Percentiles rank a stretch among this genome's conserved stretches.
Conservation (phyloP, 2,797 vertebrate species). For the Ctenosaura bakeri region DNA sequence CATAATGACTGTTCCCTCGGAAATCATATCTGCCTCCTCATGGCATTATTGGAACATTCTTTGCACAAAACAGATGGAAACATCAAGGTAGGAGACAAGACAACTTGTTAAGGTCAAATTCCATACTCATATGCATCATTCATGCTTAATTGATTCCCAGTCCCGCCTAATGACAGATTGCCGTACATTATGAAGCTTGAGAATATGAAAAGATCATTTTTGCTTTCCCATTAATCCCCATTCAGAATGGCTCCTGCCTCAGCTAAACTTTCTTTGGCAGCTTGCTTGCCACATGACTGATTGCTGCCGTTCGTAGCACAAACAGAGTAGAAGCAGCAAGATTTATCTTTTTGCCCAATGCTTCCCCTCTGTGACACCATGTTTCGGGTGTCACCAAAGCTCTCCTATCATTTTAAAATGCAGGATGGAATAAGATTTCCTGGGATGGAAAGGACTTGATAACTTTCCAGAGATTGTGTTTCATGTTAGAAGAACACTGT, state of each 20-base stretch:
- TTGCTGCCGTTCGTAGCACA: constrained; percentile 67
- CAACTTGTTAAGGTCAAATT: constrained; percentile 81
- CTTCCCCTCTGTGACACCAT: constrained; percentile 58
- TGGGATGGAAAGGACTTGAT: not conserved
- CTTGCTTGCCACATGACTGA: constrained; percentile 72
- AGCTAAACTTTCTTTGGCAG: constrained; percentile 74
- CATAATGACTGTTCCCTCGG: constrained; percentile 71
- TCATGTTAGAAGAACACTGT: constrained; percentile 29
- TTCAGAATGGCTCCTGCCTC: constrained; percentile 75
- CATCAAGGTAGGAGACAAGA: constrained; percentile 74
- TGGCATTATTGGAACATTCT: constrained; percentile 69
- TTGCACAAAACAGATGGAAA: constrained; percentile 78
- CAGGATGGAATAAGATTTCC: not conserved
- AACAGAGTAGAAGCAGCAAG: constrained; percentile 62
- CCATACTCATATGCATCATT: constrained; percentile 75
- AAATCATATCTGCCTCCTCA: constrained; percentile 75
- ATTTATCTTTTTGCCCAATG: constrained; percentile 71
- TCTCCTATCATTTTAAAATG: constrained; percentile 26
- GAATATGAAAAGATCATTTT: constrained; percentile 79
- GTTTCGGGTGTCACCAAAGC: constrained; percentile 47
- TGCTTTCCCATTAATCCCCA: constrained; percentile 77
- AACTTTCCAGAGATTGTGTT: constrained; percentile 25
- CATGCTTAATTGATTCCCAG: constrained; percentile 78
- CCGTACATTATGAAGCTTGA: constrained; percentile 66
- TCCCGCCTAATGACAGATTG: constrained; percentile 75